Evolutionary conservation across 2,888 invertebrate genomes (phyloP).

Genomic region (Rugalucina vietnamica): DNA sequence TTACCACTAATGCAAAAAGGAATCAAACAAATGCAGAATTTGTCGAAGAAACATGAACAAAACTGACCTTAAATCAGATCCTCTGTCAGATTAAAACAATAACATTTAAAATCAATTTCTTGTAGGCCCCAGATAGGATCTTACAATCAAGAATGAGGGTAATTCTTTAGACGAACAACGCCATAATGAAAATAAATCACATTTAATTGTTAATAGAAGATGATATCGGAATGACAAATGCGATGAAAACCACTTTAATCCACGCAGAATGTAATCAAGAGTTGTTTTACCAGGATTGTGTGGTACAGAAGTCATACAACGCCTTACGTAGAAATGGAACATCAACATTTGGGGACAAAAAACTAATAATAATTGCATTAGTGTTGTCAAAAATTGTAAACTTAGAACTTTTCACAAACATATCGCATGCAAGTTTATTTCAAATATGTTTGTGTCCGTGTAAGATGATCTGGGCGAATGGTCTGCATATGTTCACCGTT

Average conservation of each 20-base stretch:
- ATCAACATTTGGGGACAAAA: too few species aligned
- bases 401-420: too few species aligned
- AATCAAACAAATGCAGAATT: too few species aligned
- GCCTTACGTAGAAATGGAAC: too few species aligned
- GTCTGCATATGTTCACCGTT: too few species aligned
- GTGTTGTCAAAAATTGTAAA: too few species aligned
- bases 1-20: too few species aligned
- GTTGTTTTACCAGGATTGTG: not conserved
- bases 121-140: constrained; percentile 53
- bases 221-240: constrained; percentile 55
- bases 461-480: too few species aligned
- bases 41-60: not conserved
- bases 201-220: constrained; percentile 55
- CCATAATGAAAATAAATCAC: constrained; percentile 7
- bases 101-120: constrained; percentile 69
- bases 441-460: too few species aligned
- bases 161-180: constrained; percentile 38
- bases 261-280: not conserved
- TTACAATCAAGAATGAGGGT: constrained; percentile 55
- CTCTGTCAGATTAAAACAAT: constrained; percentile 48
- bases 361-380: too few species aligned
- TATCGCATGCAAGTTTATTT: too few species aligned
- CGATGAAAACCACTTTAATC: constrained; percentile 39
- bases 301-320: too few species aligned
- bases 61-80: constrained; percentile 51